A percentile compares a stretch with the other conserved stretches of the same genome.
Evolutionary conservation across 1,140 invertebrate genomes (phyloP).

Genomic region (Conus betulinus): DNA sequence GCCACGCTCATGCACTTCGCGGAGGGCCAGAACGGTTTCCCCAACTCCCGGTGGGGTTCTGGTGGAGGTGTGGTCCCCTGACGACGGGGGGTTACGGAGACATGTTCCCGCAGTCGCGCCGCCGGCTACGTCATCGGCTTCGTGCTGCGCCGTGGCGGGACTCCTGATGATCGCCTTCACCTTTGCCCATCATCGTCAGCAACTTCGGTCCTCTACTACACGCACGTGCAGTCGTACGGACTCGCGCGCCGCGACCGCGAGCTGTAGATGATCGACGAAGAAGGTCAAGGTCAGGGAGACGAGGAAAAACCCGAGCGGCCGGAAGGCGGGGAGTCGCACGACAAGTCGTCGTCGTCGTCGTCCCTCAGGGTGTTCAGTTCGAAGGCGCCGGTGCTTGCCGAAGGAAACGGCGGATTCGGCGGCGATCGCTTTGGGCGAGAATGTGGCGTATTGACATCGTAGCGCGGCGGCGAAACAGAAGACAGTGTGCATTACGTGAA

Average conservation of each 20-base stretch:
- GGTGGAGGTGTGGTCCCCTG: slow-evolving; percentile 99
- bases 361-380: neutral
- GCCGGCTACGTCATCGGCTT: slow-evolving; percentile 89
- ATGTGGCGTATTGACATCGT: slow-evolving; percentile 29
- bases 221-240: slow-evolving; percentile 74
- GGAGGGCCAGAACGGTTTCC: slow-evolving; percentile 84
- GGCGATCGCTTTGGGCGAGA: slow-evolving; percentile 40
- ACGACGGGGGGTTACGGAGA: slow-evolving; percentile 98
- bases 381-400: neutral
- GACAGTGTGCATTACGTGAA: neutral
- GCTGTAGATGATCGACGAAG: slow-evolving; percentile 41
- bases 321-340: too few relatives aligned
- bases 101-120: slow-evolving; percentile 81
- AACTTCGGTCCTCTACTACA: slow-evolving; percentile 75
- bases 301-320: slow-evolving; percentile 16
- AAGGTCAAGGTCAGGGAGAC: neutral
- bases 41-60: slow-evolving; percentile 97
- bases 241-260: slow-evolving; percentile 57
- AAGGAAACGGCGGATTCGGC: slow-evolving; percentile 19
- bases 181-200: slow-evolving; percentile 77
- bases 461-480: neutral
- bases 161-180: slow-evolving; percentile 97
- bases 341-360: neutral
- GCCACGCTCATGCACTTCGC: slow-evolving; percentile 70
- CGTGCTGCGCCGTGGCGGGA: slow-evolving; percentile 95